phyloP scores from a whole-genome alignment of 1,140 invertebrate species.

The Drosophila miranda region DNA sequence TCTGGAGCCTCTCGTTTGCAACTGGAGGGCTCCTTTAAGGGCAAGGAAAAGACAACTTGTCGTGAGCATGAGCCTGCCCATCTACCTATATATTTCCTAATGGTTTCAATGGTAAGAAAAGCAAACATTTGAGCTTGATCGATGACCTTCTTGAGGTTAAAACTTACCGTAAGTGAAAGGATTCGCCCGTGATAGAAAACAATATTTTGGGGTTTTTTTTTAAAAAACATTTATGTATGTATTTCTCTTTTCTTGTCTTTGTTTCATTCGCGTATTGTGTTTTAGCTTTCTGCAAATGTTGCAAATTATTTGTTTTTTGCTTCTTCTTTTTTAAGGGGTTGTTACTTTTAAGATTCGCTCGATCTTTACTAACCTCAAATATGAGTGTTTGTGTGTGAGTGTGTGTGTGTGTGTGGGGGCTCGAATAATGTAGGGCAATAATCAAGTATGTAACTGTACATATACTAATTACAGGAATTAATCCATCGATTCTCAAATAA shows the following conservation, averaged over 20 bases:
- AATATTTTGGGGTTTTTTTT: slow-evolving; percentile 14
- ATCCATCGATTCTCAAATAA: slow-evolving; percentile 60
- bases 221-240: slow-evolving; percentile 47
- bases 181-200: too few species aligned
- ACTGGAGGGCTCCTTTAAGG: too few species aligned
- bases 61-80: too few species aligned
- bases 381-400: slow-evolving; percentile 7
- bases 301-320: slow-evolving; percentile 32
- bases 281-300: slow-evolving; percentile 23
- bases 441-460: slow-evolving; percentile 43
- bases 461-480: slow-evolving; percentile 42
- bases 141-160: too few species aligned
- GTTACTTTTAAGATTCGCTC: background rate
- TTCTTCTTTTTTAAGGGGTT: slow-evolving; percentile 7
- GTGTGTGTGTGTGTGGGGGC: slow-evolving; percentile 11
- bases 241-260: slow-evolving; percentile 41
- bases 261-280: slow-evolving; percentile 45
- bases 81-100: too few species aligned
- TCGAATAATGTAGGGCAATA: slow-evolving; percentile 17
- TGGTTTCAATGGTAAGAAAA: too few species aligned
- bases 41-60: too few species aligned
- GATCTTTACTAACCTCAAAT: slow-evolving; percentile 23
- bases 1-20: too few species aligned
- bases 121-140: too few species aligned
- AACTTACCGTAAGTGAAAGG: too few species aligned